phyloP scores from a whole-genome alignment of 2,888 invertebrate genomes.

The Unio pictorum region DNA sequence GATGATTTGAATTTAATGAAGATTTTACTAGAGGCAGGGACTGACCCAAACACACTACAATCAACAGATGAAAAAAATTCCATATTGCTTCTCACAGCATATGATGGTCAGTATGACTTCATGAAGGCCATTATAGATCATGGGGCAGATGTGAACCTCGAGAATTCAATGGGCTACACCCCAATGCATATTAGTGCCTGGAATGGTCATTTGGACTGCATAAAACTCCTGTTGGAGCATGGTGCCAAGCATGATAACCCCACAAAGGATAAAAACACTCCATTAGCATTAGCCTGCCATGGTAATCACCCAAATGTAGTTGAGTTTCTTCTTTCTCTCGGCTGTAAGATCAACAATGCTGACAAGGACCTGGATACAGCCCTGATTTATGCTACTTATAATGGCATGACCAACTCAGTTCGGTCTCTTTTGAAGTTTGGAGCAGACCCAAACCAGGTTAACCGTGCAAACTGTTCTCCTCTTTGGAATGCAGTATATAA shows the following conservation, averaged over 20 bases:
- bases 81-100: conserved; percentile 52
- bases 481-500: conserved; percentile 64
- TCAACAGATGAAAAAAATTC: conserved; percentile 36
- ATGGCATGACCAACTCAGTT: conserved; percentile 51
- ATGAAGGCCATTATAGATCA: conserved; percentile 42
- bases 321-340: conserved; percentile 46
- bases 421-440: conserved; percentile 49
- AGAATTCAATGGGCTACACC: conserved; percentile 49
- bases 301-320: conserved; percentile 43
- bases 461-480: conserved; percentile 49
- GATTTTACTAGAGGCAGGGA: conserved; percentile 50
- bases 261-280: conserved; percentile 58
- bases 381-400: conserved; percentile 60
- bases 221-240: conserved; percentile 40
- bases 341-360: conserved; percentile 59
- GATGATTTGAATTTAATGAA: conserved; percentile 36
- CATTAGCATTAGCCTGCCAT: conserved; percentile 62
- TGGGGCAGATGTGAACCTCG: conserved; percentile 39
- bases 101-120: conserved; percentile 43
- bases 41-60: conserved; percentile 34
- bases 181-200: conserved; percentile 63
- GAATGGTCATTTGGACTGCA: conserved; percentile 52
- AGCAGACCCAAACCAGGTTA: conserved; percentile 54
- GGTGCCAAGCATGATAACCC: conserved; percentile 47
- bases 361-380: conserved; percentile 65